These are phyloP conservation scores for Ormia ochracea DNA, from an alignment of 2,888 invertebrate genomes.

Conservation along the genomic window DNA sequence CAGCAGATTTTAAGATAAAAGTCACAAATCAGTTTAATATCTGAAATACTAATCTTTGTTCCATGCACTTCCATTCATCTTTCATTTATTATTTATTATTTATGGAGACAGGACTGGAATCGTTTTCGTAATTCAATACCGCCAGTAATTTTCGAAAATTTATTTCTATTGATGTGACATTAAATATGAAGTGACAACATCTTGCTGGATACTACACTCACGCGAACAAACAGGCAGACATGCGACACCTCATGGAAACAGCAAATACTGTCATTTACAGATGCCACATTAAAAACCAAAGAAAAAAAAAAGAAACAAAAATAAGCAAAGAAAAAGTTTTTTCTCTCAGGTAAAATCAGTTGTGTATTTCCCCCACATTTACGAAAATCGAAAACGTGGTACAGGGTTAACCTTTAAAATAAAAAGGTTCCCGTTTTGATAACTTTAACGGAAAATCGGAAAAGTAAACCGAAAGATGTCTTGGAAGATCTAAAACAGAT, in stretches of 20 bases:
- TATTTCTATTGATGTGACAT: conserved; percentile 14
- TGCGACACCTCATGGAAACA: conserved; percentile 31
- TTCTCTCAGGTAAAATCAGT: conserved; percentile 6
- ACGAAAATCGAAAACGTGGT: not conserved
- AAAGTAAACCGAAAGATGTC: not conserved
- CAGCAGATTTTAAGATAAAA: no score
- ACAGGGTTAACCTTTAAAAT: conserved; percentile 5
- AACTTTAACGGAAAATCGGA: not conserved
- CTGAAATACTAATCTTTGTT: no score
- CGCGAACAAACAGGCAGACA: not conserved
- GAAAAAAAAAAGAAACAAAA: not conserved
- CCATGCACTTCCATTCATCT: no score
- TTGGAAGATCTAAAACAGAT: not conserved
- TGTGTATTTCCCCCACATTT: not conserved
- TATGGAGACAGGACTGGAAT: not conserved
- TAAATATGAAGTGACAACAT: conserved; percentile 47
- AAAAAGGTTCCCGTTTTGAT: no score
- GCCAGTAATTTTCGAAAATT: not conserved
- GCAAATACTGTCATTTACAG: not conserved
- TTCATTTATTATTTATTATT: not conserved
- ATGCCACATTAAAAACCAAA: conserved; percentile 18
- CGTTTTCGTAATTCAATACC: not conserved
- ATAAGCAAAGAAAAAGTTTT: conserved; percentile 9
- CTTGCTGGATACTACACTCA: conserved; percentile 9
- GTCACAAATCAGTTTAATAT: no score